These are phyloP conservation scores for Callosobruchus maculatus DNA, from an alignment of 2,888 invertebrate species.

Conservation along the genomic window DNA sequence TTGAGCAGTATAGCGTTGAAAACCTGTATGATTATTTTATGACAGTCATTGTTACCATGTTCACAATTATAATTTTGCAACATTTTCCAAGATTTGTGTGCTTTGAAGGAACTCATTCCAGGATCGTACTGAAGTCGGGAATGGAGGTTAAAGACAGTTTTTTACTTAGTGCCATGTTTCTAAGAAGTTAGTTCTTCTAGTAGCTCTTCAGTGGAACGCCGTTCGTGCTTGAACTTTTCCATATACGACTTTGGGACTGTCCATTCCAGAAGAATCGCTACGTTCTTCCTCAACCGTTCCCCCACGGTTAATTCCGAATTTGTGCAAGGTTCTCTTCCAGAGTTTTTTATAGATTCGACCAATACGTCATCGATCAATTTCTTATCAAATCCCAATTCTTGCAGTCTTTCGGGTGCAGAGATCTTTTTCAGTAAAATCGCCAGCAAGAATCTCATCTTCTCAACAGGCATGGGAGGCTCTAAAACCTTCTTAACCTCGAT, in stretches of 20 bases:
- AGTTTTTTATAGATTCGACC: conserved; percentile 71
- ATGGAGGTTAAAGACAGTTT: no score
- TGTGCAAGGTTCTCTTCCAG: conserved; percentile 65
- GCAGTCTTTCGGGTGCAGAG: conserved; percentile 73
- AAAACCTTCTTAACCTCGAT: conserved; percentile 33
- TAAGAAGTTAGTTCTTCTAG: conserved; percentile 68
- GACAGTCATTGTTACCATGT: no score
- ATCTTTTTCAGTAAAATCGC: conserved; percentile 81
- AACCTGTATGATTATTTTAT: no score
- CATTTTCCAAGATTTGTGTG: no score
- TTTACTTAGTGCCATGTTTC: not conserved
- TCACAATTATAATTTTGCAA: no score
- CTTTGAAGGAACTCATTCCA: no score
- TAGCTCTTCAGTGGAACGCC: conserved; percentile 74
- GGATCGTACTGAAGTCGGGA: no score
- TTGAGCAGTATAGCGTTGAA: no score
- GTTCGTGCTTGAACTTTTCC: conserved; percentile 69
- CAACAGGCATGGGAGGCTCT: conserved; percentile 61
- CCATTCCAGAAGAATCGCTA: conserved; percentile 74
- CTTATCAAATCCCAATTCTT: conserved; percentile 70
- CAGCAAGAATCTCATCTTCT: conserved; percentile 73
- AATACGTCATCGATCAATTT: conserved; percentile 78
- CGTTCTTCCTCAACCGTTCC: conserved; percentile 68
- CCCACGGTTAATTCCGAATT: conserved; percentile 57
- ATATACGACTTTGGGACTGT: conserved; percentile 77